Conservation (phyloP, 1,140 invertebrate species). For the Drosophila quadrilineata region DNA sequence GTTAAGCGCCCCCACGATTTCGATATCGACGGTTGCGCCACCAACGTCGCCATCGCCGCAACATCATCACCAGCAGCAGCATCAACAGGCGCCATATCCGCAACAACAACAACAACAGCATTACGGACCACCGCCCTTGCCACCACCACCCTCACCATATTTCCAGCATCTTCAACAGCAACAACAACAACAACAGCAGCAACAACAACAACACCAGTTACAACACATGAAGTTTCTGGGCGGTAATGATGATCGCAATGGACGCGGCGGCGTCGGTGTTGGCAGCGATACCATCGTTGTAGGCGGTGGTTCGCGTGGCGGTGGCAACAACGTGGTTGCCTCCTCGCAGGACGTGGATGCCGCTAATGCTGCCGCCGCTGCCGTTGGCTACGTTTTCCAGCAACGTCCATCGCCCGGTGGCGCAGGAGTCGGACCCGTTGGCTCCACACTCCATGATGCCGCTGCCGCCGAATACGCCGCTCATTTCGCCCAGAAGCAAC, state of each 20-base stretch:
- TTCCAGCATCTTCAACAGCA: conserved; percentile 45
- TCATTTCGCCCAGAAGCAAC: conserved; percentile 76
- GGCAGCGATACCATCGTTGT: conserved; percentile 54
- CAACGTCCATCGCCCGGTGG: conserved; percentile 66
- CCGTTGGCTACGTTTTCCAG: conserved; percentile 75
- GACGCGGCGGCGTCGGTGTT: conserved; percentile 70
- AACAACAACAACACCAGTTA: conserved; percentile 48
- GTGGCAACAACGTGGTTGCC: conserved; percentile 23
- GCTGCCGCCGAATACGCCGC: conserved; percentile 75
- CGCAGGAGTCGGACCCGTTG: conserved; percentile 46
- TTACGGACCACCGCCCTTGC: conserved; percentile 29
- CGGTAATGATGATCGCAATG: conserved; percentile 77
- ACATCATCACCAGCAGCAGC: conserved; percentile 21
- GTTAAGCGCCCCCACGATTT: conserved; percentile 75
- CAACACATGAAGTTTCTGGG: conserved; percentile 81
- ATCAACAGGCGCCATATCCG: conserved; percentile 18
- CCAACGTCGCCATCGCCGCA: conserved; percentile 49
- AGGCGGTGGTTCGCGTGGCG: conserved; percentile 41
- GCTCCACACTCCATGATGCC: conserved; percentile 61
- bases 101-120: conserved; percentile 45
- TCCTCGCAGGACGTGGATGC: conserved; percentile 60
- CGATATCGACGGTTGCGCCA: conserved; percentile 74
- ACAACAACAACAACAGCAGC: conserved; percentile 44
- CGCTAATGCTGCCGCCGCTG: conserved; percentile 66
- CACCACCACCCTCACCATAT: conserved; percentile 35